These are phyloP conservation scores for Pampus argenteus DNA, from an alignment of 2,797 vertebrate genomes.

Conservation along the genomic window DNA sequence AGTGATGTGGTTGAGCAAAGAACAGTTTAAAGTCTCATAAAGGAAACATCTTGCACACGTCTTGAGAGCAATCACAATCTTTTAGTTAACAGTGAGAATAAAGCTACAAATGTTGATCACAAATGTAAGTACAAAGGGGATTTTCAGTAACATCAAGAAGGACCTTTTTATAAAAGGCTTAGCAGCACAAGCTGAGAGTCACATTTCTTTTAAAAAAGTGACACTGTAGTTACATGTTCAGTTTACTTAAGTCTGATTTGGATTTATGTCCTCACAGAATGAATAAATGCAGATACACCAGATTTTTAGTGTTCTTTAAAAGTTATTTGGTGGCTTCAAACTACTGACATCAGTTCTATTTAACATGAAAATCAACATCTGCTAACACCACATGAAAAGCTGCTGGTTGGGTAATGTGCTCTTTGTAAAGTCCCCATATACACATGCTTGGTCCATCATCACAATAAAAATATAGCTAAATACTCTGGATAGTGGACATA, in stretches of 20 bases:
- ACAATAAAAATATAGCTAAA: conserved; percentile 64
- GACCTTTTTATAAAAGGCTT: conserved; percentile 46
- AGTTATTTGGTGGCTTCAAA: conserved; percentile 43
- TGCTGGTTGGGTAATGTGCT: conserved; percentile 51
- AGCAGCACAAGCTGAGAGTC: conserved; percentile 43
- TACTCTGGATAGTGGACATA: conserved; percentile 54
- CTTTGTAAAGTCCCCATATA: conserved; percentile 40
- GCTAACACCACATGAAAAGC: conserved; percentile 4
- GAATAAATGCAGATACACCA: conserved; percentile 26
- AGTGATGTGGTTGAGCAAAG: not conserved
- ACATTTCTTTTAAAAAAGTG: not conserved
- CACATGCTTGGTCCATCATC: conserved; percentile 50
- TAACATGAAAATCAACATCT: conserved; percentile 15
- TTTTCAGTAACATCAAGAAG: conserved; percentile 46
- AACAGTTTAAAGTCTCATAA: not conserved
- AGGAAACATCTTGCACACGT: conserved; percentile 20
- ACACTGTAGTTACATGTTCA: conserved; percentile 20
- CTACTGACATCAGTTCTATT: not conserved
- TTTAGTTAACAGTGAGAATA: conserved; percentile 66
- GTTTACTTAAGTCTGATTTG: conserved; percentile 23
- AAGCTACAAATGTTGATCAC: conserved; percentile 70
- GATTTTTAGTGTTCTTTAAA: conserved; percentile 33
- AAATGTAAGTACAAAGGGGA: conserved; percentile 62
- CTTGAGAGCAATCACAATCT: conserved; percentile 54
- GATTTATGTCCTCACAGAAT: conserved; percentile 1